phyloP scores from a whole-genome alignment of 92 coral and sea anemone genomes.

The Epizoanthus stellaris region DNA sequence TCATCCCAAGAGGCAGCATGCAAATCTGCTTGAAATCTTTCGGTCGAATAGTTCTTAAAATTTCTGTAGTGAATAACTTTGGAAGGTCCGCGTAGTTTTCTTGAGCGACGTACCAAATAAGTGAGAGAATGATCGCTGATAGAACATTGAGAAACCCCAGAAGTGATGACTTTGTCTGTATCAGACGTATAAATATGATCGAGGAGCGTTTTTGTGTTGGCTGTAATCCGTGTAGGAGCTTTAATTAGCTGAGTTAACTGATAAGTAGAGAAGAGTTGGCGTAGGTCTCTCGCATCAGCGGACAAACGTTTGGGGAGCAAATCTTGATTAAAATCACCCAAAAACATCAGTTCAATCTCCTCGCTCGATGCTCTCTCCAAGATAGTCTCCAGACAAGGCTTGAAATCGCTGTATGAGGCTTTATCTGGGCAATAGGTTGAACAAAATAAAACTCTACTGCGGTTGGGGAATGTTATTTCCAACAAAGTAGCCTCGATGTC shows the following conservation, averaged over 20 bases:
- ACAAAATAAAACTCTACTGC: constrained; percentile 32
- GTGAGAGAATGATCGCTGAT: constrained; percentile 46
- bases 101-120: constrained; percentile 28
- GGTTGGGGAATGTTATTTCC: constrained; percentile 40
- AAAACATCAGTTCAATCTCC: background rate
- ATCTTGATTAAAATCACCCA: constrained; percentile 23
- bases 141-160: constrained; percentile 31
- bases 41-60: constrained; percentile 35
- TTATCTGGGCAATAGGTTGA: constrained; percentile 43
- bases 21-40: constrained; percentile 38
- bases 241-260: constrained; percentile 44
- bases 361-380: constrained; percentile 26
- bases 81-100: constrained; percentile 17
- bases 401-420: constrained; percentile 20
- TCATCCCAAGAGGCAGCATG: too few relatives aligned
- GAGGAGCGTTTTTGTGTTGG: constrained; percentile 1
- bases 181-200: constrained; percentile 19
- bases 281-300: constrained; percentile 29
- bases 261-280: constrained; percentile 8
- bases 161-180: constrained; percentile 14
- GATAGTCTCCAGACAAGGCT: constrained; percentile 31
- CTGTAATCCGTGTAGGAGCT: constrained; percentile 25
- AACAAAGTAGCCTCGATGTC: constrained; percentile 36
- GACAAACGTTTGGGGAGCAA: constrained; percentile 25
- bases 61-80: constrained; percentile 29